Evolutionary conservation across 2,888 invertebrate species (phyloP).

Genomic region (Abrostola triplasia): DNA sequence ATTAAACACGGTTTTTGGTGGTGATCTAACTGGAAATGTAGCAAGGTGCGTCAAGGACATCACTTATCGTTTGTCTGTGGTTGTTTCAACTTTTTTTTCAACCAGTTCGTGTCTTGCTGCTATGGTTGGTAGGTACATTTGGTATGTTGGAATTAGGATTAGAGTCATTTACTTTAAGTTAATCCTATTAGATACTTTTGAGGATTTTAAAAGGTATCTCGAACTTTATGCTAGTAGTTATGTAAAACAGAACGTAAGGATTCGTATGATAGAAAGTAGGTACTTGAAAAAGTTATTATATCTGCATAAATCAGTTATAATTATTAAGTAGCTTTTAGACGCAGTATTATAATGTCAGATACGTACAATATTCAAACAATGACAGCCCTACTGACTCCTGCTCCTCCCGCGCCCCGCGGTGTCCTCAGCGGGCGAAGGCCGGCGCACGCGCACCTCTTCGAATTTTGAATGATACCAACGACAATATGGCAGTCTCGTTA

Average conservation of each 20-base stretch:
- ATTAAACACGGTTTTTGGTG: conserved; percentile 49
- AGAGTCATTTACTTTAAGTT: neutral
- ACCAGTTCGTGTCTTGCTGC: conserved; percentile 65
- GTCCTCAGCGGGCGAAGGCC: conserved; percentile 75
- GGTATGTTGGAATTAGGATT: conserved; percentile 1
- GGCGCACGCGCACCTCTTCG: conserved; percentile 72
- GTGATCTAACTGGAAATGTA: conserved; percentile 70
- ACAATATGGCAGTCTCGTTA: conserved; percentile 71
- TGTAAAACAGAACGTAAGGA: too few relatives aligned
- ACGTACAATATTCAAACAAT: neutral
- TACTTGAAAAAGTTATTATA: too few relatives aligned
- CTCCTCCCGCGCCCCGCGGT: conserved; percentile 52
- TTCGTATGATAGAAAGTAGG: too few relatives aligned
- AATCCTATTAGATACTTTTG: neutral
- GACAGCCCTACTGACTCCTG: conserved; percentile 59
- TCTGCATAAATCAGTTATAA: neutral
- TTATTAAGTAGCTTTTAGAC: neutral
- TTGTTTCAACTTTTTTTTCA: conserved; percentile 74
- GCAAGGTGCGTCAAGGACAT: conserved; percentile 83
- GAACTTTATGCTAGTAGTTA: too few relatives aligned
- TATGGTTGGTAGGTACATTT: conserved; percentile 55
- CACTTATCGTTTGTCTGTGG: conserved; percentile 69
- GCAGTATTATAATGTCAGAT: neutral
- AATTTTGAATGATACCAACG: conserved; percentile 70
- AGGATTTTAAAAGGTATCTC: neutral